Evolutionary conservation across 2,113 vertebrate species (phyloP).

Genomic region (Acrocephalus arundinaceus): DNA sequence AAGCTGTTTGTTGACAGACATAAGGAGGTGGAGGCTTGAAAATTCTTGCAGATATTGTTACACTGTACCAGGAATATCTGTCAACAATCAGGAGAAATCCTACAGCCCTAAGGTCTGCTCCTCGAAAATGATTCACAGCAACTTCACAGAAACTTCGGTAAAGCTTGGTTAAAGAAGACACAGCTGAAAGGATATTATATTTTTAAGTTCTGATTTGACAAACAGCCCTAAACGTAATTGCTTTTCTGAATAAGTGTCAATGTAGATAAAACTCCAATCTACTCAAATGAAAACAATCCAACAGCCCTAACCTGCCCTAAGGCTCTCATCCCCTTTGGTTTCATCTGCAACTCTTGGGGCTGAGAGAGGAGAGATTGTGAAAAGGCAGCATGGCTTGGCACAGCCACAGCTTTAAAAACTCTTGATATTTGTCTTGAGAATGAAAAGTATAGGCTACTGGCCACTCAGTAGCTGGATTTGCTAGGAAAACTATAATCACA

Average conservation of each 20-base stretch:
- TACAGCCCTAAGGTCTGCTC: background rate
- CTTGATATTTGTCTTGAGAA: background rate
- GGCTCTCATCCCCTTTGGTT: background rate
- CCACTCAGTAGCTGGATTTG: background rate
- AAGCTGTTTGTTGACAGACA: slow-evolving; percentile 56
- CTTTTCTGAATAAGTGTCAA: background rate
- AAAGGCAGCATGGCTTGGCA: background rate
- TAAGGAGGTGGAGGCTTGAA: slow-evolving; percentile 12
- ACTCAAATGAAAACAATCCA: background rate
- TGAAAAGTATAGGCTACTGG: background rate
- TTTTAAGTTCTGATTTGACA: background rate
- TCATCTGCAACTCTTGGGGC: background rate
- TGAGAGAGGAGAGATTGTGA: background rate
- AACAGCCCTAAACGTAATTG: background rate
- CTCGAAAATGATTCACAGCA: background rate
- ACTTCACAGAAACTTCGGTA: background rate
- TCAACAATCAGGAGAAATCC: slow-evolving; percentile 37
- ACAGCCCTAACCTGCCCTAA: background rate
- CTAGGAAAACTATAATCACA: background rate
- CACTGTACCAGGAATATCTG: slow-evolving; percentile 59
- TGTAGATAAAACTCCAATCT: background rate
- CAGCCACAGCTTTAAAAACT: background rate
- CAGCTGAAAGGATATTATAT: background rate
- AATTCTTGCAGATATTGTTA: slow-evolving; percentile 69
- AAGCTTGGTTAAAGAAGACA: slow-evolving; percentile 3